A percentile compares a stretch with the other conserved stretches of the same genome.
Evolutionary conservation across 2,888 invertebrate species (phyloP).

Genomic region (Tubulanus polymorphus): DNA sequence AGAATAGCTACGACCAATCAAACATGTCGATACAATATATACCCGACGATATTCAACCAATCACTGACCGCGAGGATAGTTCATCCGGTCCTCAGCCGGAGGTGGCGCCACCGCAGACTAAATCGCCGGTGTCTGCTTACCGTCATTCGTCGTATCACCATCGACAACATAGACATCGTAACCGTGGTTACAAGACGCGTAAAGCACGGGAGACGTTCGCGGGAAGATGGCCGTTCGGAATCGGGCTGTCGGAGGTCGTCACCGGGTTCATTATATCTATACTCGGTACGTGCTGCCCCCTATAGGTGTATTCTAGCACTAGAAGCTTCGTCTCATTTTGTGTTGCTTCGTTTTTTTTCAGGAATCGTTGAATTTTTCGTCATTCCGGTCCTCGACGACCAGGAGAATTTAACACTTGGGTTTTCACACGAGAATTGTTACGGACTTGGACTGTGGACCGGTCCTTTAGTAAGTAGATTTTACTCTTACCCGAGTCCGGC

Average conservation of each 20-base stretch:
- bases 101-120: too few species aligned
- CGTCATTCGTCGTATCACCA: too few species aligned
- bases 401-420: slow-evolving; percentile 12
- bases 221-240: slow-evolving; percentile 23
- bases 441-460: slow-evolving; percentile 31
- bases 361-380: slow-evolving; percentile 27
- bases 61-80: background rate
- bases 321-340: background rate
- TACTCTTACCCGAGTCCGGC: too few species aligned
- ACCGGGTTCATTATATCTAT: slow-evolving; percentile 24
- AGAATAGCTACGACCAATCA: too few species aligned
- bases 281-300: slow-evolving; percentile 23
- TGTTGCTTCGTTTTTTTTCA: slow-evolving; percentile 15
- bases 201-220: background rate
- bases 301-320: background rate
- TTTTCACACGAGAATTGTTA: slow-evolving; percentile 27
- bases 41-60: background rate
- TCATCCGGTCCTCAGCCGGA: too few species aligned
- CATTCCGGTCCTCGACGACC: slow-evolving; percentile 25
- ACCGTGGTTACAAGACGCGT: background rate
- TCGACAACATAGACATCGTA: background rate
- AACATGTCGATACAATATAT: background rate
- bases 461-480: slow-evolving; percentile 28
- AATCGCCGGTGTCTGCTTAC: too few species aligned
- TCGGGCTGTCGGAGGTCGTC: slow-evolving; percentile 26